phyloP scores from a whole-genome alignment of 2,113 vertebrate genomes.

The Toxotes jaculatrix region DNA sequence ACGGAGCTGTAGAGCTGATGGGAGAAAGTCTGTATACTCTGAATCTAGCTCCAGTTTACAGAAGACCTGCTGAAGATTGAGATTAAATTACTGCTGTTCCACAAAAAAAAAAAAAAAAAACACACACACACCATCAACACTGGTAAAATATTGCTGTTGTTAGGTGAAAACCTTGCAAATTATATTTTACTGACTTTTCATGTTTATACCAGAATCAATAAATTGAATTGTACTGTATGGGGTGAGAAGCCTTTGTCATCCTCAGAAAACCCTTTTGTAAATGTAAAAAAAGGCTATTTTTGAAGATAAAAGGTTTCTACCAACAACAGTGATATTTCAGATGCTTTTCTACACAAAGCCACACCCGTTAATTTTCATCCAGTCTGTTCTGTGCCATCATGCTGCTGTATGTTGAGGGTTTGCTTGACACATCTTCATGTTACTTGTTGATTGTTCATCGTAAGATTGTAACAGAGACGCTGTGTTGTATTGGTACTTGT shows the following conservation, averaged over 20 bases:
- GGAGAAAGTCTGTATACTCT: constrained; percentile 26
- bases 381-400: constrained; percentile 7
- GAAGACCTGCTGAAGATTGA: constrained; percentile 28
- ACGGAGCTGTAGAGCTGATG: not conserved
- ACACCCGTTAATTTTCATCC: constrained; percentile 16
- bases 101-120: constrained; percentile 19
- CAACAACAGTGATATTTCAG: constrained; percentile 40
- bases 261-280: constrained; percentile 28
- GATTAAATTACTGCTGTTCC: constrained; percentile 54
- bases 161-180: constrained; percentile 38
- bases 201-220: constrained; percentile 44
- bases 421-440: constrained; percentile 29
- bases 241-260: constrained; percentile 3
- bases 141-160: constrained; percentile 59
- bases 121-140: constrained; percentile 46
- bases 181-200: constrained; percentile 40
- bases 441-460: constrained; percentile 35
- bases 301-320: constrained; percentile 52
- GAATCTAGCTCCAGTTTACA: constrained; percentile 44
- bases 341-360: constrained; percentile 47
- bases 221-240: constrained; percentile 17
- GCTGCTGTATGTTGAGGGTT: constrained; percentile 33
- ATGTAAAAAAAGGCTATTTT: constrained; percentile 53
- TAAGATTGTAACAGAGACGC: constrained; percentile 28
- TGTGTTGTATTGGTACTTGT: constrained; percentile 50